phyloP scores from a whole-genome alignment of 2,888 invertebrate species.

The Aphodius sticticus region DNA sequence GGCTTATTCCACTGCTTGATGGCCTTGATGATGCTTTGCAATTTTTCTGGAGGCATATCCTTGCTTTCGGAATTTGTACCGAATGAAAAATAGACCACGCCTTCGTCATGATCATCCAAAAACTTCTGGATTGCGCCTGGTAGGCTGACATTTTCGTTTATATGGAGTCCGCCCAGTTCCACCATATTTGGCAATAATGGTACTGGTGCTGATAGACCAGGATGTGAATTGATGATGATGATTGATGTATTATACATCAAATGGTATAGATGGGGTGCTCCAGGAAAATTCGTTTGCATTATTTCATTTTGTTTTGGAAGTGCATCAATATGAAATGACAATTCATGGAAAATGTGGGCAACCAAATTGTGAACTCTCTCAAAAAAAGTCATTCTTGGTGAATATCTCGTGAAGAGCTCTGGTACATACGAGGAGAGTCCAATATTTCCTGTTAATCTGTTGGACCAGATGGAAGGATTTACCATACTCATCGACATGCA shows the following conservation, averaged over 20 bases:
- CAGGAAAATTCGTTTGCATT: conserved; percentile 48
- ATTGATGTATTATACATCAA: conserved; percentile 48
- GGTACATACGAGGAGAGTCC: conserved; percentile 62
- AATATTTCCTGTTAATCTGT: conserved; percentile 61
- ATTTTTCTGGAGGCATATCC: conserved; percentile 64
- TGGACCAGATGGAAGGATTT: conserved; percentile 58
- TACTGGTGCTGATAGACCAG: conserved; percentile 60
- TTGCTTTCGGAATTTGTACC: conserved; percentile 67
- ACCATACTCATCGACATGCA: conserved; percentile 55
- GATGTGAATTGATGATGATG: conserved; percentile 58
- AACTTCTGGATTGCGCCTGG: conserved; percentile 62
- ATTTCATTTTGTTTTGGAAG: conserved; percentile 45
- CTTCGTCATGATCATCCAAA: conserved; percentile 63
- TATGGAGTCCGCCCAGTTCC: conserved; percentile 66
- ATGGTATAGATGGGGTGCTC: conserved; percentile 46
- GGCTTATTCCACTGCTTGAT: conserved; percentile 66
- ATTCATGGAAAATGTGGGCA: conserved; percentile 49
- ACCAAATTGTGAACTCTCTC: conserved; percentile 64
- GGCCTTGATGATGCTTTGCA: conserved; percentile 64
- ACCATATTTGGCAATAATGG: conserved; percentile 65
- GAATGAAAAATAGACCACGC: conserved; percentile 67
- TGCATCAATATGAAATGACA: conserved; percentile 47
- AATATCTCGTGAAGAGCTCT: conserved; percentile 56
- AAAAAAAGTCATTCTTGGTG: conserved; percentile 61
- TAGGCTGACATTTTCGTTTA: conserved; percentile 41